These are phyloP conservation scores for Nomada ferruginata DNA, from an alignment of 2,888 invertebrate genomes.

Conservation along the genomic window DNA sequence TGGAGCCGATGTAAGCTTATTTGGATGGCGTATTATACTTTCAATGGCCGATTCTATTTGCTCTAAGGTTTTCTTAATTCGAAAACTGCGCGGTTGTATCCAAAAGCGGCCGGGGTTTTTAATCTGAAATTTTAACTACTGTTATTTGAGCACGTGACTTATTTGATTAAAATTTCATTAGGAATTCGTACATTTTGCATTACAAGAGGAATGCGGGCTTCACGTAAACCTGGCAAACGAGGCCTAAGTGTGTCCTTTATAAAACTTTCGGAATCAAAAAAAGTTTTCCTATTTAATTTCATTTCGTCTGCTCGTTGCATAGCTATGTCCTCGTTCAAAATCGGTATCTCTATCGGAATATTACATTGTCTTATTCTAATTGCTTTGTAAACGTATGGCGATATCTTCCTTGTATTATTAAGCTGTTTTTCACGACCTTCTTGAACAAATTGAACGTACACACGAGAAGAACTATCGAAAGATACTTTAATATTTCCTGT, in stretches of 20 bases:
- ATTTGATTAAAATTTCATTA: not conserved
- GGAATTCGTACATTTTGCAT: constrained; percentile 86
- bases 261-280: constrained; percentile 6
- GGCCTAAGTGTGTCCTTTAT: constrained; percentile 81
- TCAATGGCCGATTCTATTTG: constrained; percentile 78
- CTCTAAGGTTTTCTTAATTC: constrained; percentile 79
- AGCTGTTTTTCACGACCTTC: constrained; percentile 72
- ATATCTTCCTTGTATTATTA: constrained; percentile 68
- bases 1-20: constrained; percentile 73
- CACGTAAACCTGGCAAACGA: constrained; percentile 87
- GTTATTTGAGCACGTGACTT: not conserved
- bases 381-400: constrained; percentile 90
- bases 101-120: constrained; percentile 89
- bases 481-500: constrained; percentile 66
- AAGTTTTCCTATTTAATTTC: constrained; percentile 45
- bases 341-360: constrained; percentile 84
- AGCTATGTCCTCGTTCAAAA: constrained; percentile 82
- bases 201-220: constrained; percentile 85
- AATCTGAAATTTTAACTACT: constrained; percentile 82
- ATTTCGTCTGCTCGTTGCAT: constrained; percentile 70
- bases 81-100: constrained; percentile 86
- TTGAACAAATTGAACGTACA: constrained; percentile 88
- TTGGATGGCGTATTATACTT: constrained; percentile 65
- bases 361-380: constrained; percentile 87
- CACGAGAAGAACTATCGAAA: constrained; percentile 86